A percentile compares a stretch with the other conserved stretches of the same genome.
Evolutionary conservation across 2,797 vertebrate genomes (phyloP).

Genomic region (Danio albolineatus): DNA sequence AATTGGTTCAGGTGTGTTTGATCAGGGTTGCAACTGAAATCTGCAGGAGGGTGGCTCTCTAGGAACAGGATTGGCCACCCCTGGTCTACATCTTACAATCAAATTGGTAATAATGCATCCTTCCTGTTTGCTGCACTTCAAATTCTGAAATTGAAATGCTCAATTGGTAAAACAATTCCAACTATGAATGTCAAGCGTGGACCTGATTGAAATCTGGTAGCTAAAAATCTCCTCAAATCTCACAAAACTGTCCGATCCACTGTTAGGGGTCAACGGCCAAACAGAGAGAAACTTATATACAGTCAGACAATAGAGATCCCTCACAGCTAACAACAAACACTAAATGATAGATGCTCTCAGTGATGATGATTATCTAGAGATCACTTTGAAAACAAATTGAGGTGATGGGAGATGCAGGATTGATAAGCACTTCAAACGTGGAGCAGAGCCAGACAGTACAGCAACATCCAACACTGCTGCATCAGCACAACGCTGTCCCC

Average conservation of each 20-base stretch:
- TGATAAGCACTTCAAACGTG: constrained; percentile 35
- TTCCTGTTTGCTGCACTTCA: background rate
- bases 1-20: no score
- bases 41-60: no score
- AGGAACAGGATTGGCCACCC: no score
- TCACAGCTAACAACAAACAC: constrained; percentile 28
- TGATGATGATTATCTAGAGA: constrained; percentile 28
- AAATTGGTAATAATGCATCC: background rate
- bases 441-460: constrained; percentile 12
- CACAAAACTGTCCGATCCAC: background rate
- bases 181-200: background rate
- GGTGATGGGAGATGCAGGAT: constrained; percentile 12
- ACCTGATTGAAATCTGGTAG: constrained; percentile 21
- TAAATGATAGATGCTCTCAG: constrained; percentile 14
- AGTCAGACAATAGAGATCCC: background rate
- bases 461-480: constrained; percentile 8
- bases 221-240: background rate
- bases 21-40: no score
- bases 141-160: background rate
- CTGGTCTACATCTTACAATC: background rate
- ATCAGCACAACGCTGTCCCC: constrained; percentile 18
- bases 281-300: background rate
- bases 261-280: background rate
- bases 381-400: constrained; percentile 30
- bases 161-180: no score